Base-by-base conservation (phyloP, 2,113 vertebrate genomes). In the Cisticola juncidis region DNA sequence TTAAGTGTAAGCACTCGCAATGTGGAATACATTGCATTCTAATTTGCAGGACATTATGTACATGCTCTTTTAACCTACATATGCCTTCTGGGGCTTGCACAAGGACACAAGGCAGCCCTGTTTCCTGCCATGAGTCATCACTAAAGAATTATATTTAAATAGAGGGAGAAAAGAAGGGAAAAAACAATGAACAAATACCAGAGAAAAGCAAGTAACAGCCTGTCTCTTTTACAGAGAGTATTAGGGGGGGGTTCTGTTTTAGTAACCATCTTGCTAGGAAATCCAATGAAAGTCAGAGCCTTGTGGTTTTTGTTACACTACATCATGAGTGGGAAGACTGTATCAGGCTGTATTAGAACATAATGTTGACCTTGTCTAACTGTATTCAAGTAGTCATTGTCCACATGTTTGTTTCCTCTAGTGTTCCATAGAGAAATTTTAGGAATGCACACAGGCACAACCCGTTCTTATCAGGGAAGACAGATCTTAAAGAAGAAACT, bases 61-160 rank as follows among this genome's bases (percentile, higher is more conserved):
- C 84, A 26, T 69, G 50, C 26, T 83, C 33, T 62, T n/a, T 51
- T 94, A 62, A 91, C 85, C 88, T 69, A 81, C 38, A 48, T 56
- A 23, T 15, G 81, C 66, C 45, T 84, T 91, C 64, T 45, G 71
- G 48, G 38, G 79, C 61, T 80, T 88, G 54, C 53, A 48, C 54
- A 96, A 93, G 50, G 60, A 72, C 26, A 71, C 23, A 64, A 72
- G 42, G 61, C 79, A 93, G 73, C 47, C 58, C 65, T 81, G 50
- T 95, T 97, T 95, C 66, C 72, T 90, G 76, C 76, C 44, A 44
- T 97, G 87, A 96, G 54, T 95, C 94, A 97, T 78, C 80, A 74
- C 50, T 65, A 36, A 82, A 78, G 91, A 93, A 95, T 90, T 77
- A 1, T 45, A 65, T 42, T 87, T 88, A 69, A 76, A 77, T 6